phyloP scores from a whole-genome alignment of 2,797 vertebrate species.

The Amazona ochrocephala region DNA sequence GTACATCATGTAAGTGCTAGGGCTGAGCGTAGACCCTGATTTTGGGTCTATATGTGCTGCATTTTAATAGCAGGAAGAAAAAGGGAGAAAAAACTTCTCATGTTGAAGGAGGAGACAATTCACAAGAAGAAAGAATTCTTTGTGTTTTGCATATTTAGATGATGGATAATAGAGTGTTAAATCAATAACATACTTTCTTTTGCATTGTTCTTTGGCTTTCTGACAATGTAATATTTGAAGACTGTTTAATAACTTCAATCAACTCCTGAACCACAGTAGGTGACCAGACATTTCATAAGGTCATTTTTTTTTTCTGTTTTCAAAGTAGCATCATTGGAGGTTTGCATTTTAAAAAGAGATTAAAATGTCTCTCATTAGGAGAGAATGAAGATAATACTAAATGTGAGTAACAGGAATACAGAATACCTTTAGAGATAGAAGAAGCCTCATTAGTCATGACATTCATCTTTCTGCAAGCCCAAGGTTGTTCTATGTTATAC shows the following conservation, averaged over 20 bases:
- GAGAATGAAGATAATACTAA: constrained; percentile 9
- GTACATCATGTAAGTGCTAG: not conserved
- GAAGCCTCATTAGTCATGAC: constrained; percentile 23
- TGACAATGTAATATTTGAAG: constrained; percentile 29
- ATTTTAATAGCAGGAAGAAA: not conserved
- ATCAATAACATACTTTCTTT: not conserved
- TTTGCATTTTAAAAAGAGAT: constrained; percentile 54
- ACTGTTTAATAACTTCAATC: constrained; percentile 50
- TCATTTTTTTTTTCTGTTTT: constrained; percentile 21
- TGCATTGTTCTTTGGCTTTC: not conserved
- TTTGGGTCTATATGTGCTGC: not conserved
- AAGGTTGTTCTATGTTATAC: constrained; percentile 20
- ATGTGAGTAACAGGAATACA: constrained; percentile 9
- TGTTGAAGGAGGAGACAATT: not conserved
- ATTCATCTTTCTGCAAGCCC: not conserved
- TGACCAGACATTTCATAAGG: constrained; percentile 56
- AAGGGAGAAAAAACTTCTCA: not conserved
- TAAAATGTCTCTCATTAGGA: constrained; percentile 36
- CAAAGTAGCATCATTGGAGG: constrained; percentile 34
- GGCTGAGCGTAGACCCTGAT: not conserved
- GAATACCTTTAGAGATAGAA: not conserved
- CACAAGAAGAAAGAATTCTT: not conserved
- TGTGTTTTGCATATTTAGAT: not conserved
- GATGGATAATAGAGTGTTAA: not conserved
- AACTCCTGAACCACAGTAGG: constrained; percentile 50